These are phyloP conservation scores for Spea bombifrons DNA, from an alignment of 2,113 vertebrate species.

Conservation along the genomic window DNA sequence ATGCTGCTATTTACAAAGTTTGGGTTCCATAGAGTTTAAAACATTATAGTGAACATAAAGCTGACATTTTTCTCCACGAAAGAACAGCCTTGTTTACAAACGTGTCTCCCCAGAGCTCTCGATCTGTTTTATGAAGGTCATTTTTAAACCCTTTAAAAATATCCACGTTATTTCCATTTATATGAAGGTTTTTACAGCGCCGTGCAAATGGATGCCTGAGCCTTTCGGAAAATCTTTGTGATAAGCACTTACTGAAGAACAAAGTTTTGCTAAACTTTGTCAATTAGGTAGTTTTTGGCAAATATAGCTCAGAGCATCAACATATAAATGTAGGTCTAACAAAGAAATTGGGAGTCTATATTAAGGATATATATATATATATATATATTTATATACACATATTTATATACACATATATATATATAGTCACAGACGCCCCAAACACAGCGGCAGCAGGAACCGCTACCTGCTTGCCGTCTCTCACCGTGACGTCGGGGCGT, in stretches of 20 bases:
- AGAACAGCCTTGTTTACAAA: conserved; percentile 43
- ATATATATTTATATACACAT: too few relatives aligned
- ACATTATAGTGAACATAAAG: conserved; percentile 26
- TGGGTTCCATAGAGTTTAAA: conserved; percentile 35
- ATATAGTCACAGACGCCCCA: too few relatives aligned
- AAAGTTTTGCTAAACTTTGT: conserved; percentile 1
- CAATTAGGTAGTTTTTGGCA: neutral
- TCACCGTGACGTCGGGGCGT: too few relatives aligned
- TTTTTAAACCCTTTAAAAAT: conserved; percentile 47
- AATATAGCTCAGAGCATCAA: too few relatives aligned
- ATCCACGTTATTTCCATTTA: conserved; percentile 39
- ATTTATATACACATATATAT: too few relatives aligned
- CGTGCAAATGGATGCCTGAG: conserved; percentile 22
- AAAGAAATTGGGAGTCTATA: too few relatives aligned
- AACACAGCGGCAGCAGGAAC: too few relatives aligned
- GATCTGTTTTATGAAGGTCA: conserved; percentile 46
- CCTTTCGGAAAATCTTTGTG: neutral
- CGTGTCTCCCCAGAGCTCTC: conserved; percentile 17
- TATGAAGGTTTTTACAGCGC: conserved; percentile 15
- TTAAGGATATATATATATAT: too few relatives aligned
- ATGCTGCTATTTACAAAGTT: conserved; percentile 14
- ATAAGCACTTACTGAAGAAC: conserved; percentile 7
- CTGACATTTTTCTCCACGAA: conserved; percentile 46
- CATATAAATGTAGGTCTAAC: too few relatives aligned
- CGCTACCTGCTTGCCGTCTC: too few relatives aligned